Conservation (phyloP, 1,140 invertebrate genomes). For the Pogonomyrmex californicus region DNA sequence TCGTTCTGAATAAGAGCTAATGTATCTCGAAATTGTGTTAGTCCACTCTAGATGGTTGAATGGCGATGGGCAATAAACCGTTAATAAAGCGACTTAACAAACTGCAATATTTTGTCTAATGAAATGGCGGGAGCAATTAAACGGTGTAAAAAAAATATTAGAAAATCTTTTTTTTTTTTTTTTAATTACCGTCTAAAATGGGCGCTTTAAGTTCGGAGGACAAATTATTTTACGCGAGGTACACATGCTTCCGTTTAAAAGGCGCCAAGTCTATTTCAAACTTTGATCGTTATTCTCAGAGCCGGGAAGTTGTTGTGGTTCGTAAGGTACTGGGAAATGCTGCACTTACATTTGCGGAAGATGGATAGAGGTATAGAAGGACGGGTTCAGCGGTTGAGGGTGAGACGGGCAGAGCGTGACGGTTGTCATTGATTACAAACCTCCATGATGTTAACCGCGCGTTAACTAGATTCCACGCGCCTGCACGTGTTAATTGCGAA, state of each 20-base stretch:
- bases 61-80: conserved; percentile 16
- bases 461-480: conserved; percentile 62
- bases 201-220: not conserved
- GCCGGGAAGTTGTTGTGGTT: conserved; percentile 44
- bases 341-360: conserved; percentile 52
- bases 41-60: not conserved
- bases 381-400: not conserved
- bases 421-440: conserved; percentile 48
- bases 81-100: conserved; percentile 24
- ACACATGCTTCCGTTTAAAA: not conserved
- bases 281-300: conserved; percentile 36
- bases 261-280: conserved; percentile 31
- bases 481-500: conserved; percentile 69
- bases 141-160: not conserved
- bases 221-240: conserved; percentile 12
- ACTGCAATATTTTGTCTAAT: conserved; percentile 19
- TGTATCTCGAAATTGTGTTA: conserved; percentile 36
- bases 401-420: not conserved
- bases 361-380: conserved; percentile 50
- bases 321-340: conserved; percentile 40
- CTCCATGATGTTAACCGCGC: conserved; percentile 58
- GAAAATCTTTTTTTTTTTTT: not conserved
- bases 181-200: not conserved
- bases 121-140: not conserved
- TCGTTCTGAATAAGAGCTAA: conserved; percentile 40